Percentiles rank a stretch among this genome's conserved stretches.
Conservation (phyloP, 1,140 invertebrate species). For the Trissolcus basalis region DNA sequence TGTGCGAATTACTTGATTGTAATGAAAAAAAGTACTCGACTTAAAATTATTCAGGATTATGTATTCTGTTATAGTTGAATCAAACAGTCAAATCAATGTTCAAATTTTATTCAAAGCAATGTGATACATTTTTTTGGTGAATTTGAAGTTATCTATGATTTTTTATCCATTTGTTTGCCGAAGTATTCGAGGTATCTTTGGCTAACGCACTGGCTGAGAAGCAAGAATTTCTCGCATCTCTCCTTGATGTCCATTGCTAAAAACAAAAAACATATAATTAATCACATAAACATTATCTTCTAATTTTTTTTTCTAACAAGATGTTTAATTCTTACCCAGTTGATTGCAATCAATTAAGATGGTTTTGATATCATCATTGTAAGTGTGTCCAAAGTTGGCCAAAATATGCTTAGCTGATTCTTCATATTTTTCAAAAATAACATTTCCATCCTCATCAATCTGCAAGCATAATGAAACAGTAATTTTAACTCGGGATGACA, state of each 20-base stretch:
- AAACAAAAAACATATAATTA: background rate
- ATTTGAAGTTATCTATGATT: too few relatives aligned
- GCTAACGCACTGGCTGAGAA: background rate
- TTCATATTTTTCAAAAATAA: background rate
- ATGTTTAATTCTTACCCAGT: background rate
- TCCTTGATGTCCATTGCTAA: background rate
- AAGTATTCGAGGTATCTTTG: background rate
- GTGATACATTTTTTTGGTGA: too few relatives aligned
- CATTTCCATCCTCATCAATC: conserved; percentile 1
- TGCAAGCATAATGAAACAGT: background rate
- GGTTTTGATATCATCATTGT: background rate
- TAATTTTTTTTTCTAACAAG: too few relatives aligned
- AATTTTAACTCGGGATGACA: background rate
- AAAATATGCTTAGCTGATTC: background rate
- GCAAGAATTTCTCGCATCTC: background rate
- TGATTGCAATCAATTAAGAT: background rate
- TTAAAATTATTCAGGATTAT: too few relatives aligned
- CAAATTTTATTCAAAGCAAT: too few relatives aligned
- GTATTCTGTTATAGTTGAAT: too few relatives aligned
- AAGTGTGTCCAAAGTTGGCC: background rate
- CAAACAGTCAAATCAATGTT: too few relatives aligned
- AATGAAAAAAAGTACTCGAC: too few relatives aligned
- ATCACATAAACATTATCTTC: too few relatives aligned
- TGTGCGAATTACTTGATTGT: too few relatives aligned
- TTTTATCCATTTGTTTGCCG: background rate